A percentile compares a stretch with the other conserved stretches of the same genome.
These are phyloP conservation scores for Kryptolebias ocellatus DNA, from an alignment of 2,797 vertebrate species.

Conservation along the genomic window DNA sequence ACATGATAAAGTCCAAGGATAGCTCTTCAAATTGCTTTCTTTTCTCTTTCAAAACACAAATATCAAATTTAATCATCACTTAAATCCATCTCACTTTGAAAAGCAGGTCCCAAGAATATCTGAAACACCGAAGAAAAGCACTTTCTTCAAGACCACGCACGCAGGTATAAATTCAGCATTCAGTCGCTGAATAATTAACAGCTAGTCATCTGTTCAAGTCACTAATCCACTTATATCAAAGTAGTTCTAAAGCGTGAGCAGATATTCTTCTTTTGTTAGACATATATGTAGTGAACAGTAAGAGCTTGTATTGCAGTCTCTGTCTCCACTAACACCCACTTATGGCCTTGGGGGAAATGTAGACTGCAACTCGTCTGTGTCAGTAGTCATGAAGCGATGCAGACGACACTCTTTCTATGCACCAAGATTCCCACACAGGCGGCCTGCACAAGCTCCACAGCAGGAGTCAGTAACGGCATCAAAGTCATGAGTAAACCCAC, in stretches of 20 bases:
- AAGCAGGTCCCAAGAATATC: neutral
- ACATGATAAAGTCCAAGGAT: constrained; percentile 3
- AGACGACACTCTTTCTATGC: constrained; percentile 14
- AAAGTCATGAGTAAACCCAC: constrained; percentile 26
- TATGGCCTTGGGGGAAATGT: constrained; percentile 16
- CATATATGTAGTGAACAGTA: constrained; percentile 12
- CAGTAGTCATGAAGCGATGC: constrained; percentile 10
- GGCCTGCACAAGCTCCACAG: constrained; percentile 3
- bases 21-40: neutral
- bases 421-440: constrained; percentile 15
- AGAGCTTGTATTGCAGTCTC: constrained; percentile 12
- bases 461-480: constrained; percentile 36
- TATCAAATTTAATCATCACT: neutral
- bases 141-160: neutral
- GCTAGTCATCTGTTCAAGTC: neutral
- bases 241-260: constrained; percentile 4
- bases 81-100: neutral
- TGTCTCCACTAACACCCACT: constrained; percentile 14
- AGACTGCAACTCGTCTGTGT: constrained; percentile 20
- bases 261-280: constrained; percentile 14
- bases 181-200: neutral
- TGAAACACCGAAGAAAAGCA: neutral
- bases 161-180: neutral
- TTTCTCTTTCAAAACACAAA: neutral
- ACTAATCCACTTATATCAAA: neutral